phyloP scores from a whole-genome alignment of 2,113 vertebrate species.

The Calyptomena viridis region DNA sequence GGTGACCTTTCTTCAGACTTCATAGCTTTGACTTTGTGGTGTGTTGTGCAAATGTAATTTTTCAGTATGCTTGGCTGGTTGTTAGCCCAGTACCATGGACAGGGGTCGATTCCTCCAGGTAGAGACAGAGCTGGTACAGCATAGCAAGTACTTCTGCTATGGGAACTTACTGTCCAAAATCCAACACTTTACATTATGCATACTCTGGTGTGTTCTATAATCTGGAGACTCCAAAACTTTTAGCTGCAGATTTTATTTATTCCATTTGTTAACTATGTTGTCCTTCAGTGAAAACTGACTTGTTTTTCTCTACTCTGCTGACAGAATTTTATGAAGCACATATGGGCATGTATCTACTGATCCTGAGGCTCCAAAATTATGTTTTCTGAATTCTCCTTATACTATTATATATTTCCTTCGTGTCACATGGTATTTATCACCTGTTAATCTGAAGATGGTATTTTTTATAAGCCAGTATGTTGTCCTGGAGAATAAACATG shows the following conservation, averaged over 20 bases:
- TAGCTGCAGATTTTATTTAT: neutral
- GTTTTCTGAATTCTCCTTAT: neutral
- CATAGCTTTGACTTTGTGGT: neutral
- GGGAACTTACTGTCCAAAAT: neutral
- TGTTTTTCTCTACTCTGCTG: neutral
- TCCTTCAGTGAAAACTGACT: neutral
- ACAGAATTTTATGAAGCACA: neutral
- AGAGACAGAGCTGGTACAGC: fast-evolving
- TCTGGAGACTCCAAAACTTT: neutral
- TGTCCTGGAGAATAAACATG: neutral
- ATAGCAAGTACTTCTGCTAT: neutral
- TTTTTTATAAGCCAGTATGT: neutral
- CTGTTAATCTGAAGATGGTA: neutral
- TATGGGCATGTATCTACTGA: neutral
- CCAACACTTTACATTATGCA: fast-evolving
- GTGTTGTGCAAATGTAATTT: neutral
- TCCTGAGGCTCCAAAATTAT: neutral
- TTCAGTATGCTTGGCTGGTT: fast-evolving
- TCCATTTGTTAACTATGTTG: fast-evolving
- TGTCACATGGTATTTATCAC: neutral
- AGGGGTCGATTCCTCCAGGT: fast-evolving
- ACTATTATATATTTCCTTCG: neutral
- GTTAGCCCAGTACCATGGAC: neutral
- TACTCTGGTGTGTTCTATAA: neutral
- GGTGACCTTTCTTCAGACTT: neutral